These are phyloP conservation scores for Pyxicephalus adspersus DNA, from an alignment of 2,113 vertebrate species.

Conservation along the genomic window DNA sequence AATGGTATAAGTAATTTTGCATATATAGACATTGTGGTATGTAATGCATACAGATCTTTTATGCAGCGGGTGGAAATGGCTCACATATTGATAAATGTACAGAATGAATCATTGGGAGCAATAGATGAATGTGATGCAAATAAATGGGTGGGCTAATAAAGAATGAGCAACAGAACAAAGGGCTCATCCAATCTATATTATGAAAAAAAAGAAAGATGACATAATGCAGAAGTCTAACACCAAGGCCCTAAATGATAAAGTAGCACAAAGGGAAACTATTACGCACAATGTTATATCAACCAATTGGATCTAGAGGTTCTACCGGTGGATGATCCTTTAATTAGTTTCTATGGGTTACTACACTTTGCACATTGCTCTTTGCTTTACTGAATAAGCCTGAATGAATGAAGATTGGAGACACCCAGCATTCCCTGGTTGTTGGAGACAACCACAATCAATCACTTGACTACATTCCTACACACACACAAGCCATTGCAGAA, in stretches of 20 bases:
- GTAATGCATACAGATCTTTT: no score
- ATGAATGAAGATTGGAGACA: background rate
- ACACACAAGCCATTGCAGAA: slow-evolving; percentile 6
- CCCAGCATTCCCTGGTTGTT: background rate
- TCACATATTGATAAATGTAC: background rate
- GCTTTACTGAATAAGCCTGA: background rate
- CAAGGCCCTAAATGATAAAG: no score
- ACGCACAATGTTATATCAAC: no score
- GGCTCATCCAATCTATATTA: background rate
- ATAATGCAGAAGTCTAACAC: background rate
- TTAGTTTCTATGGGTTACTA: no score
- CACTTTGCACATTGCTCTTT: no score
- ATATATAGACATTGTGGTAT: no score
- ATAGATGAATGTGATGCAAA: slow-evolving; percentile 14
- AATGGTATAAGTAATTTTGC: no score
- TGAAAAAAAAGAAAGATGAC: background rate
- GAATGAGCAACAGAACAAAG: slow-evolving; percentile 1
- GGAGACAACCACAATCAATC: slow-evolving; percentile 6
- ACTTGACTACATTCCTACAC: slow-evolving; percentile 39
- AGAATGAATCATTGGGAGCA: background rate
- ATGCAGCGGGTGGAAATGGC: background rate
- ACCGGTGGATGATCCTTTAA: no score
- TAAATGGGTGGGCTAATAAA: slow-evolving; percentile 15
- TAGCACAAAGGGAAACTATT: no score
- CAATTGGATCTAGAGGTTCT: no score